Evolutionary conservation across 2,888 invertebrate genomes (phyloP).

Genomic region (Drosophila ezoana): DNA sequence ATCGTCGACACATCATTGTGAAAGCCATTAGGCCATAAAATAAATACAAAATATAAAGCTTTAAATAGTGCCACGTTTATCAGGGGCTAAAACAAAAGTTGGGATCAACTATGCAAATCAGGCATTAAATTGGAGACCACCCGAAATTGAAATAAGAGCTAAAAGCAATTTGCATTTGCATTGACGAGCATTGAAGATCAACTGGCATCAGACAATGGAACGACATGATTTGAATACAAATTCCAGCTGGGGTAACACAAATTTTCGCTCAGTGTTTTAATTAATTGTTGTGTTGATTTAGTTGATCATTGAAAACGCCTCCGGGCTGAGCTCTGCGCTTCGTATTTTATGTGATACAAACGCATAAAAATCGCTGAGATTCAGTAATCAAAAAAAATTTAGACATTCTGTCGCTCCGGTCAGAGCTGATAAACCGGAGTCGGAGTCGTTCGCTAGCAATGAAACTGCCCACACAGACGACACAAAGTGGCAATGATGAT

Average conservation of each 20-base stretch:
- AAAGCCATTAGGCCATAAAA: slow-evolving; percentile 48
- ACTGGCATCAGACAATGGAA: slow-evolving; percentile 24
- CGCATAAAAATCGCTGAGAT: slow-evolving; percentile 79
- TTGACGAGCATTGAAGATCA: slow-evolving; percentile 52
- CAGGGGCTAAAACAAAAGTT: slow-evolving; percentile 54
- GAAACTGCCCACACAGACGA: slow-evolving; percentile 79
- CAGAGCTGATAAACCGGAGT: slow-evolving; percentile 72
- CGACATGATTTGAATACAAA: slow-evolving; percentile 44
- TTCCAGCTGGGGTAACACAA: slow-evolving; percentile 9
- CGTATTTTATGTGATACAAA: slow-evolving; percentile 60
- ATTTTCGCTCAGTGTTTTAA: slow-evolving; percentile 56
- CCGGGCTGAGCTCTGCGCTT: slow-evolving; percentile 42
- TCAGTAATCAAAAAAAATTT: slow-evolving; percentile 80
- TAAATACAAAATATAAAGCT: slow-evolving; percentile 29
- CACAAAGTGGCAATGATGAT: slow-evolving; percentile 62
- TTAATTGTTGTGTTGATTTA: slow-evolving; percentile 79
- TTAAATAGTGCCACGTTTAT: slow-evolving; percentile 28
- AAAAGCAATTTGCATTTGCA: slow-evolving; percentile 75
- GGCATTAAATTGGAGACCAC: slow-evolving; percentile 53
- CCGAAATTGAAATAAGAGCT: slow-evolving; percentile 44
- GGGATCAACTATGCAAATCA: slow-evolving; percentile 67
- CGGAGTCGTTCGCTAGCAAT: slow-evolving; percentile 66
- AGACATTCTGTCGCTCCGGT: slow-evolving; percentile 67
- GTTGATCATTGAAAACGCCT: slow-evolving; percentile 73
- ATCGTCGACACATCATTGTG: slow-evolving; percentile 72